phyloP scores from a whole-genome alignment of 2,888 invertebrate genomes.

The Perithous albicinctus region DNA sequence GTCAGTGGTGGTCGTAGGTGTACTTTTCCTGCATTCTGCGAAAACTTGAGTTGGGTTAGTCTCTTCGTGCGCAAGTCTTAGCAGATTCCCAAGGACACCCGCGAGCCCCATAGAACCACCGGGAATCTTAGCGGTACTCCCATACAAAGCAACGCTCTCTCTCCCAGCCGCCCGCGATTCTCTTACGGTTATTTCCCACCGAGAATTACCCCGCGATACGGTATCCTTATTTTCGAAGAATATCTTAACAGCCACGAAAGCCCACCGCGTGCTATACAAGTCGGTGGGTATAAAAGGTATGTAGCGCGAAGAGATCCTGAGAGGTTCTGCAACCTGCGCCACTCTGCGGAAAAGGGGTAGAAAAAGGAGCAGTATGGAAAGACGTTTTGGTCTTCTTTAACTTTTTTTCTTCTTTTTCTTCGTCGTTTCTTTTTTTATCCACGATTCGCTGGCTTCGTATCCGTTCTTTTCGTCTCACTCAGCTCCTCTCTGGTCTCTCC shows the following conservation, averaged over 20 bases:
- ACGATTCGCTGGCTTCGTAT: constrained; percentile 44
- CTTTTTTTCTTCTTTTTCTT: constrained; percentile 42
- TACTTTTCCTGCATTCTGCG: constrained; percentile 56
- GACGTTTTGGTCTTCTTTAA: constrained; percentile 56
- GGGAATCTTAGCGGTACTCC: constrained; percentile 80
- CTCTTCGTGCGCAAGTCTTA: constrained; percentile 68
- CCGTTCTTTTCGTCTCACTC: constrained; percentile 53
- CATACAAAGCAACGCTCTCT: constrained; percentile 30
- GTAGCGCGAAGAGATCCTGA: constrained; percentile 26
- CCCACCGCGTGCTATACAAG: constrained; percentile 23
- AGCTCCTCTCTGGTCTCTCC: constrained; percentile 53
- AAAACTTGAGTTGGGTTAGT: constrained; percentile 48
- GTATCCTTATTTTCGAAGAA: constrained; percentile 81
- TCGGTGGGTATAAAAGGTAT: neutral
- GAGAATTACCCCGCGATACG: constrained; percentile 82
- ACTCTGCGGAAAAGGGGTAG: constrained; percentile 60
- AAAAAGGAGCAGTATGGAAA: constrained; percentile 55
- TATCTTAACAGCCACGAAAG: constrained; percentile 79
- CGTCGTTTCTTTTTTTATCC: constrained; percentile 42
- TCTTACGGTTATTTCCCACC: constrained; percentile 83
- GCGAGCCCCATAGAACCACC: constrained; percentile 78
- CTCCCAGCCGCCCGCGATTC: constrained; percentile 76
- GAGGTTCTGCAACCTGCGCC: constrained; percentile 47
- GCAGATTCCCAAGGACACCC: constrained; percentile 82
- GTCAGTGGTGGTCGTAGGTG: constrained; percentile 43